Conservation (phyloP, 2,113 vertebrate genomes). For the Dasyprocta punctata region DNA sequence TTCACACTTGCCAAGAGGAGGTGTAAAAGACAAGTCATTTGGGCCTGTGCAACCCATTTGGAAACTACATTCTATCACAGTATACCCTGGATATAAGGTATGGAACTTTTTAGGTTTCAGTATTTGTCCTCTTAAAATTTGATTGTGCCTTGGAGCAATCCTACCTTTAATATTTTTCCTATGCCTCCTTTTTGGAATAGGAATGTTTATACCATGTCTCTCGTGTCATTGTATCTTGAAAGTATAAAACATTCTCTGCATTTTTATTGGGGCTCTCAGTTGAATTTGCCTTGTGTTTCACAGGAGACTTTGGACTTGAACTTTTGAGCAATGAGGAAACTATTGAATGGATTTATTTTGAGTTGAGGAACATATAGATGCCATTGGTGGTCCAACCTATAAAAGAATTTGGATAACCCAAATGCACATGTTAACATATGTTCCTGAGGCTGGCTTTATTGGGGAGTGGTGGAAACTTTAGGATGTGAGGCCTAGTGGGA, state of each 20-base stretch:
- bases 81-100: not conserved
- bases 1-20: not conserved
- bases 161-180: no score
- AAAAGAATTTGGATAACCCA: not conserved
- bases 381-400: not conserved
- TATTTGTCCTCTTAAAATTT: not conserved
- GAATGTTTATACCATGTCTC: not conserved
- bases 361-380: not conserved
- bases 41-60: not conserved
- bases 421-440: not conserved
- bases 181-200: not conserved
- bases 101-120: not conserved
- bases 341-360: not conserved
- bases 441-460: no score
- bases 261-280: not conserved
- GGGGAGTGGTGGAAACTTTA: not conserved
- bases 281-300: not conserved
- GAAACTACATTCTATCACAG: not conserved
- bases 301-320: not conserved
- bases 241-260: not conserved
- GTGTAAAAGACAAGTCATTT: not conserved
- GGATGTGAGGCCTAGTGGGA: no score
- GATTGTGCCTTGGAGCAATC: not conserved
- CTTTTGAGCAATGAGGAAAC: not conserved
- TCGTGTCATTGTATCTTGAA: not conserved